Evolutionary conservation across 2,888 invertebrate genomes (phyloP).

Genomic region (Thereva unica): DNA sequence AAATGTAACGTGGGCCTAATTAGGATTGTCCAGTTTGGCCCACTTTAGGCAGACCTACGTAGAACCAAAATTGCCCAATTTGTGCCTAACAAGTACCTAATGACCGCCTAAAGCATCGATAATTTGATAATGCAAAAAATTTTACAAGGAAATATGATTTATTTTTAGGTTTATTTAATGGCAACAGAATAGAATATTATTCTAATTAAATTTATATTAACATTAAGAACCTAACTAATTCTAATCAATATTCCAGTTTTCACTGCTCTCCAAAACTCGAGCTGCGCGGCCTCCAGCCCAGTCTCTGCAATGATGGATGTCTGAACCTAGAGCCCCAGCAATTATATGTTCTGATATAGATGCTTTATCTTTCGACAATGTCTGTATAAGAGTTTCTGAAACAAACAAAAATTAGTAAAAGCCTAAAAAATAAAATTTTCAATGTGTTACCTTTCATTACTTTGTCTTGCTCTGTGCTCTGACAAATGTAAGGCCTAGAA

Average conservation of each 20-base stretch:
- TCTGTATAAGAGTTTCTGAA: constrained; percentile 7
- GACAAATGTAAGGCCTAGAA: background rate
- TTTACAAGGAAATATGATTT: constrained; percentile 6
- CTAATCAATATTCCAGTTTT: background rate
- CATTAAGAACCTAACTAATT: constrained; percentile 10
- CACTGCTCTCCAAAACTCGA: background rate
- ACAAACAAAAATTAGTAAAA: too few species aligned
- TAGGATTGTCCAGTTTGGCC: too few species aligned
- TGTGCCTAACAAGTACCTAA: constrained; percentile 4
- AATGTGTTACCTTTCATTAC: too few species aligned
- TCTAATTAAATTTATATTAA: constrained; percentile 3
- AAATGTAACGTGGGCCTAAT: constrained; percentile 6
- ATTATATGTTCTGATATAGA: too few species aligned
- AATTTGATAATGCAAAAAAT: background rate
- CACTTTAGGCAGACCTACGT: constrained; percentile 1
- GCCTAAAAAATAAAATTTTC: too few species aligned
- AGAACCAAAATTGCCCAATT: background rate
- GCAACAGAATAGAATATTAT: background rate
- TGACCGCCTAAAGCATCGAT: constrained; percentile 7
- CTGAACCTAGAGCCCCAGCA: too few species aligned
- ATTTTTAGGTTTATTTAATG: background rate
- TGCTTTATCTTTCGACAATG: background rate
- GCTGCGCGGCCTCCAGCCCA: constrained; percentile 5
- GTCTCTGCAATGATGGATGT: constrained; percentile 7
- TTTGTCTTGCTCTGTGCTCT: constrained; percentile 5